A percentile compares a stretch with the other conserved stretches of the same genome.
phyloP scores from a whole-genome alignment of 1,140 invertebrate genomes.

The Heterodera carotae region DNA sequence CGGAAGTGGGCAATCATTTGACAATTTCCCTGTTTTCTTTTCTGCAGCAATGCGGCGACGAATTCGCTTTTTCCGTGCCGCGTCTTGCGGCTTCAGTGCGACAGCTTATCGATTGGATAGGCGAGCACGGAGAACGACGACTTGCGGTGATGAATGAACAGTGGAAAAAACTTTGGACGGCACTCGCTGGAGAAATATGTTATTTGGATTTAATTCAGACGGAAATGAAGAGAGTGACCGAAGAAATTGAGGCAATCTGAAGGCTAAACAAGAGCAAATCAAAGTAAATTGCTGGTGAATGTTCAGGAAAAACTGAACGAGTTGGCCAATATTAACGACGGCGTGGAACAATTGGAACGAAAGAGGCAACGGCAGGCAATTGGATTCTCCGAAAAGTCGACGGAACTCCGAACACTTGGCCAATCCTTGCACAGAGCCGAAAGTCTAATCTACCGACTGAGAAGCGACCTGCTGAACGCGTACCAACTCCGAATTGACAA shows the following conservation, averaged over 20 bases:
- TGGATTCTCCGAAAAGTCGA: conserved; percentile 7
- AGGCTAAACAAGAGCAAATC: neutral
- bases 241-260: neutral
- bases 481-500: neutral
- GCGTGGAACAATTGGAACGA: neutral
- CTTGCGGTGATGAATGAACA: conserved; percentile 20
- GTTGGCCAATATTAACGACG: conserved; percentile 10
- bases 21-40: neutral
- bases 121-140: conserved; percentile 11
- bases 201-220: neutral
- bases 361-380: neutral
- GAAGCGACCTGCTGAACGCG: conserved; percentile 4
- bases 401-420: neutral
- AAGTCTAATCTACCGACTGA: conserved; percentile 12
- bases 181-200: conserved; percentile 5
- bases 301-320: conserved; percentile 14
- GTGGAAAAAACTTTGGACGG: conserved; percentile 6
- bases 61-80: neutral
- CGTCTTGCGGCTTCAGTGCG: conserved; percentile 11
- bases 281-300: no score
- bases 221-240: neutral
- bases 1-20: neutral
- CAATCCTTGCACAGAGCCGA: neutral
- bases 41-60: neutral
- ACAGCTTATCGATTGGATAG: conserved; percentile 22